A percentile compares a stretch with the other conserved stretches of the same genome.
These are phyloP conservation scores for Glyphotaelius pellucidus DNA, from an alignment of 2,888 invertebrate genomes.

Conservation along the genomic window DNA sequence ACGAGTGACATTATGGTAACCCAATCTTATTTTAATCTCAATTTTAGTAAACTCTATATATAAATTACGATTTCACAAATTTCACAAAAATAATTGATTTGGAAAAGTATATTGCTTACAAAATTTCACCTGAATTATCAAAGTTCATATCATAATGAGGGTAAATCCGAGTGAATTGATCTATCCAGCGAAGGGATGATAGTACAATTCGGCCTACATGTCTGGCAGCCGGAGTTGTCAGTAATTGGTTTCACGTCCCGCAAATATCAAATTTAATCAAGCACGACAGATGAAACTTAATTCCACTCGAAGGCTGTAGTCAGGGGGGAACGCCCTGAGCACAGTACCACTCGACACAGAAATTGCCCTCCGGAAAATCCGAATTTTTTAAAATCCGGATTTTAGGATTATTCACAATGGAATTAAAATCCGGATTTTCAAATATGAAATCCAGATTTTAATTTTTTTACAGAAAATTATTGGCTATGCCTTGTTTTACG, in stretches of 20 bases:
- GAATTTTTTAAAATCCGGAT: too few species aligned
- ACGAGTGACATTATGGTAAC: too few species aligned
- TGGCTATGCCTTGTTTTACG: too few species aligned
- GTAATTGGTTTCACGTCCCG: constrained; percentile 62
- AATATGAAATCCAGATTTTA: too few species aligned
- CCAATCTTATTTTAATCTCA: too few species aligned
- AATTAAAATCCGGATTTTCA: too few species aligned
- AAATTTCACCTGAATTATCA: background rate
- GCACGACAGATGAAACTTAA: constrained; percentile 62
- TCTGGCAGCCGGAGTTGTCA: constrained; percentile 44
- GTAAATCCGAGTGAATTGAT: background rate
- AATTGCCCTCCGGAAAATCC: too few species aligned
- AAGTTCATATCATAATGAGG: background rate
- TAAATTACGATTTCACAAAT: too few species aligned
- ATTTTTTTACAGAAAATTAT: too few species aligned
- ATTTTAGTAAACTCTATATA: too few species aligned
- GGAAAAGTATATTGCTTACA: background rate
- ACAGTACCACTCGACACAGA: background rate
- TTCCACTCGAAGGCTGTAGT: constrained; percentile 58
- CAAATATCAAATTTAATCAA: constrained; percentile 65
- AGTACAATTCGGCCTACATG: background rate
- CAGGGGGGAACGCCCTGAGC: background rate
- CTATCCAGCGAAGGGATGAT: background rate
- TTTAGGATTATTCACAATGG: too few species aligned
- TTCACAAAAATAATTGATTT: too few species aligned